A percentile compares a stretch with the other conserved stretches of the same genome.
Conservation (phyloP, 2,113 vertebrate genomes). For the Melanerpes aurifrons region DNA sequence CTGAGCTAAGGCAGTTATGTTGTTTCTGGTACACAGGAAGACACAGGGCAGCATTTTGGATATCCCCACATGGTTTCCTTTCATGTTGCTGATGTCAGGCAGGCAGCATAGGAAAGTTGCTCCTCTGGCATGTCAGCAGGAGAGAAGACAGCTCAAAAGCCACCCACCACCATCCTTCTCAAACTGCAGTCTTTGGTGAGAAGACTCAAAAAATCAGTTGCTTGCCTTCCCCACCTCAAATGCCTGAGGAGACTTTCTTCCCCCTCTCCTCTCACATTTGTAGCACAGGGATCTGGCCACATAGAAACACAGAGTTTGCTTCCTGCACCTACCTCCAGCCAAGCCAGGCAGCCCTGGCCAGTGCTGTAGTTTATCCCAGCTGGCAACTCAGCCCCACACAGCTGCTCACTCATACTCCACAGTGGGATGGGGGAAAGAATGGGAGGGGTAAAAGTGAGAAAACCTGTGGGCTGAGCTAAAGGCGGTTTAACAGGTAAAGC, state of each 20-base stretch:
- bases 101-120: neutral
- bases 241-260: neutral
- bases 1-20: neutral
- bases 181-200: neutral
- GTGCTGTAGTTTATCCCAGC: neutral
- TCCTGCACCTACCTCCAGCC: neutral
- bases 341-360: neutral
- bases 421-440: too few species aligned
- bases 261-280: neutral
- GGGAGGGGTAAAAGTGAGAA: too few species aligned
- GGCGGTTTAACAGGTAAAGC: too few species aligned
- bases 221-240: neutral
- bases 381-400: neutral
- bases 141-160: neutral
- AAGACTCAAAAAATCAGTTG: neutral
- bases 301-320: neutral
- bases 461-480: too few species aligned
- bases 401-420: neutral
- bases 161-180: neutral
- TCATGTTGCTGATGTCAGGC: neutral
- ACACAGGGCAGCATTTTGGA: fast-evolving
- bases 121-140: neutral
- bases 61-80: neutral
- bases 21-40: neutral
- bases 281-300: neutral